These are phyloP conservation scores for Apis cerana DNA, from an alignment of 1,140 invertebrate species.

Conservation along the genomic window DNA sequence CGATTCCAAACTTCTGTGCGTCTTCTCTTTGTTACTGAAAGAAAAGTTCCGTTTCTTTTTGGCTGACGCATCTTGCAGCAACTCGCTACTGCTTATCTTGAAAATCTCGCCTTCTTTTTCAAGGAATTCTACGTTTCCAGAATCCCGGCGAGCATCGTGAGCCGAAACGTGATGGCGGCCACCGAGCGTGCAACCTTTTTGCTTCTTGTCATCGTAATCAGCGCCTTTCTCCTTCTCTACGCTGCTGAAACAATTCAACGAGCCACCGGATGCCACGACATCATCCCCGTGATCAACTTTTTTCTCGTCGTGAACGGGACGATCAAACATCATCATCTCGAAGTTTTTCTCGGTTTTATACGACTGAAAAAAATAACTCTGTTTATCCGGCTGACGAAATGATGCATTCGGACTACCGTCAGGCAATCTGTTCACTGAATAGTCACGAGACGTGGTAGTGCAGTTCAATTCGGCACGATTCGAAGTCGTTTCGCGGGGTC, in stretches of 20 bases:
- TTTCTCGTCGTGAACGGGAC: constrained; percentile 9
- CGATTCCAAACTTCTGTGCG: constrained; percentile 69
- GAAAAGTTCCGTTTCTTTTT: constrained; percentile 60
- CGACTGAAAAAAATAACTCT: constrained; percentile 75
- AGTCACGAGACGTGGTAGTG: constrained; percentile 50
- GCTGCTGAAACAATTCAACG: constrained; percentile 66
- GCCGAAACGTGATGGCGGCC: constrained; percentile 11
- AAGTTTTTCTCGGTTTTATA: constrained; percentile 73
- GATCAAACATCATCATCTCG: constrained; percentile 58
- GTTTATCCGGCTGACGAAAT: constrained; percentile 69
- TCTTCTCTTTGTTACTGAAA: constrained; percentile 64
- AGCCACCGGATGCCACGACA: constrained; percentile 22
- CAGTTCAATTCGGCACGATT: constrained; percentile 54
- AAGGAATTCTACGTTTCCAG: constrained; percentile 66
- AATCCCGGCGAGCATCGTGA: constrained; percentile 52
- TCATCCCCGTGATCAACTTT: constrained; percentile 31
- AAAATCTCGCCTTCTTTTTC: constrained; percentile 72
- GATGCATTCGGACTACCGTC: constrained; percentile 64
- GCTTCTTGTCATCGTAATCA: constrained; percentile 44
- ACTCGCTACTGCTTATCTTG: constrained; percentile 66
- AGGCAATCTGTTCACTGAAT: constrained; percentile 45
- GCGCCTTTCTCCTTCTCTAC: constrained; percentile 34
- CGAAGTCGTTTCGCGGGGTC: constrained; percentile 53
- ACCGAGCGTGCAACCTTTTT: not conserved
- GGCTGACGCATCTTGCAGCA: constrained; percentile 54